These are phyloP conservation scores for Gobius niger DNA, from an alignment of 2,113 vertebrate genomes.

Conservation along the genomic window DNA sequence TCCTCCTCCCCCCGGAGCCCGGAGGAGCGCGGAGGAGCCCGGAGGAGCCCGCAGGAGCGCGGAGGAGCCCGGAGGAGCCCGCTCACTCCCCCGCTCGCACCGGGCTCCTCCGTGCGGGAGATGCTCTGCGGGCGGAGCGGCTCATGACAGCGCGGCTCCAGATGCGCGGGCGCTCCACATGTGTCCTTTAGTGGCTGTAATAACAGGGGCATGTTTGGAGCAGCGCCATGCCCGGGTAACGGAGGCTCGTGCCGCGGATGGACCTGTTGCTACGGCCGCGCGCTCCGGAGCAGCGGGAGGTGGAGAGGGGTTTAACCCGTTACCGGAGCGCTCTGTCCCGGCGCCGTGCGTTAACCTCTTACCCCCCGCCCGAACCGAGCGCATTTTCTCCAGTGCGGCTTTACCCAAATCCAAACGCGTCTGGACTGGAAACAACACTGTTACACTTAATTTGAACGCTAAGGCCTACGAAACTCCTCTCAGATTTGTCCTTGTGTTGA, in stretches of 20 bases:
- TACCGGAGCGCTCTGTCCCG: not conserved
- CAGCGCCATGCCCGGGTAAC: too few species aligned
- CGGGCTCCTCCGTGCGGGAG: too few species aligned
- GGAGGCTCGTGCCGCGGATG: slow-evolving; percentile 1
- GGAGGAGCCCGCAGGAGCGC: not conserved
- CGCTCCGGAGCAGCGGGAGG: slow-evolving; percentile 26
- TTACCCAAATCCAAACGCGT: too few species aligned
- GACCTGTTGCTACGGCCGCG: slow-evolving; percentile 58
- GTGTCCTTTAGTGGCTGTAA: too few species aligned
- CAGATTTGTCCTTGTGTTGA: too few species aligned
- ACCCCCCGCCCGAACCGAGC: too few species aligned
- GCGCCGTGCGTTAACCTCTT: too few species aligned
- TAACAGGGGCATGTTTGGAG: too few species aligned
- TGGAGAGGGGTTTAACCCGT: not conserved
- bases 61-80: not conserved
- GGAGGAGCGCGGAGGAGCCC: not conserved
- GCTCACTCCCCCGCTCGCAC: not conserved
- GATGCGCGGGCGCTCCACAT: not conserved
- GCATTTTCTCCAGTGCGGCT: too few species aligned
- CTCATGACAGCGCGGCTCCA: slow-evolving; percentile 31
- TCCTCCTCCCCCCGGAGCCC: slow-evolving; percentile 10
- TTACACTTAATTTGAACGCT: too few species aligned
- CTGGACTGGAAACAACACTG: too few species aligned
- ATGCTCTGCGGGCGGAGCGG: slow-evolving; percentile 10
- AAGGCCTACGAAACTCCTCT: too few species aligned